Evolutionary conservation across 35 echinoderm and acorn worm genomes (phyloP).

Genomic region (Ophioderma brevispina): DNA sequence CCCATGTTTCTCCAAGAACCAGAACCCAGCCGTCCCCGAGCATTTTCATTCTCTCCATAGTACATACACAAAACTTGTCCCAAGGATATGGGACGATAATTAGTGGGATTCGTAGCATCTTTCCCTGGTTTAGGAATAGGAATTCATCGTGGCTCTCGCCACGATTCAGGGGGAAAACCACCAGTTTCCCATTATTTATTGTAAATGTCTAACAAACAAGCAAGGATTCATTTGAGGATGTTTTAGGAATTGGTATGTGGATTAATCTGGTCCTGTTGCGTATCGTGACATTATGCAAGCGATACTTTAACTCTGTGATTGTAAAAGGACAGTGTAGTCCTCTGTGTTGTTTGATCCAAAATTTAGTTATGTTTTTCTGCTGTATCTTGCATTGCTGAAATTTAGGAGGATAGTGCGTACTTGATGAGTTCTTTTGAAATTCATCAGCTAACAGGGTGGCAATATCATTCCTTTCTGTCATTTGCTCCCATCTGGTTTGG

Average conservation of each 20-base stretch:
- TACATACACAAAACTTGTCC: too few relatives aligned
- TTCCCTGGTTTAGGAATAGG: not conserved
- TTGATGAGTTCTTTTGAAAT: not conserved
- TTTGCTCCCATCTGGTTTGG: not conserved
- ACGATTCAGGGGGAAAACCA: not conserved
- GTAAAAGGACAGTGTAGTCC: not conserved
- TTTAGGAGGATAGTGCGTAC: not conserved
- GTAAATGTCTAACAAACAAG: not conserved
- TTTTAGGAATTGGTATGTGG: not conserved
- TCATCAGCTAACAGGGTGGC: not conserved
- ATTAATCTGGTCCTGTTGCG: too few relatives aligned
- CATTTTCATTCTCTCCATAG: too few relatives aligned
- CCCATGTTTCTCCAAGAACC: too few relatives aligned
- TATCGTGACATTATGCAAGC: too few relatives aligned
- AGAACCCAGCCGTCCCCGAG: too few relatives aligned
- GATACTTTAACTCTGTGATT: not conserved
- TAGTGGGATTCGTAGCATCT: not conserved
- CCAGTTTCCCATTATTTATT: not conserved
- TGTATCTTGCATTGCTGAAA: not conserved
- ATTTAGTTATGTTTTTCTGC: not conserved
- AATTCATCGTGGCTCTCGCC: not conserved
- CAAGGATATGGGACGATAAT: not conserved
- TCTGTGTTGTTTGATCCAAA: not conserved
- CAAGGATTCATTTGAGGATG: too few relatives aligned
- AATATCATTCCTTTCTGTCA: not conserved